Evolutionary conservation across 1,140 invertebrate species (phyloP), one percentile per base, ranked within the genome.

Genomic region (Venustaconcha ellipsiformis): DNA sequence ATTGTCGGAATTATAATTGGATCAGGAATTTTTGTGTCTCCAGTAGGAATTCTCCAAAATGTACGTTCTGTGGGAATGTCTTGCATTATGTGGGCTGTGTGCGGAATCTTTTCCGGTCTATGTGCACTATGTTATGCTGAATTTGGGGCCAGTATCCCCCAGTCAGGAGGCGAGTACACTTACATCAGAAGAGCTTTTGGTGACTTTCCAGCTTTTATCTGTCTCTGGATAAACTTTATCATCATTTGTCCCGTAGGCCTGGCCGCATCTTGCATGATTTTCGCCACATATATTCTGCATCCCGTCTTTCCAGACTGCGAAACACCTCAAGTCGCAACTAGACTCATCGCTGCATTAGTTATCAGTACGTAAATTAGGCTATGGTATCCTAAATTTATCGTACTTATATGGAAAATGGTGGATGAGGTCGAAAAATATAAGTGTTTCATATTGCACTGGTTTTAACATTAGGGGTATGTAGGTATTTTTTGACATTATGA

Each of bases 101-200:
- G 95, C 82, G 96, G 96, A 68, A 74, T 94, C 3, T 92, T 96
- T 65, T 95, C 95, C 2, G 91, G 96, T 75, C 89, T 96, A 81
- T 95, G 94, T 75, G 87, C 88, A 13, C 91, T 99, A 1, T 99
- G 97, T 88, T 99, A 99, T 89, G 97, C 97, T 0, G 98, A 99
- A 93, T 91, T 99, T 70, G 98, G 97, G 92, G 92, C 96, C 89
- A 93, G 94, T 57, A 97, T 99, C 76, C 95, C 96, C 3, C 96
- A 97, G 88, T 98, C 96, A 23, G 98, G 98, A 8, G 98, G 97
- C 5, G 97, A 99, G 92, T 99, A 99, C 89, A 95, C 96, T 0
- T 99, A 99, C 87, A 97, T 99, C 60, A 94, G 93, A 70, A 94
- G 96, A 85, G 96, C 96, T 0, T 98, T 91, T 95, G 98, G 30